phyloP scores from a whole-genome alignment of 2,888 invertebrate species.

The Halocaridina rubra region DNA sequence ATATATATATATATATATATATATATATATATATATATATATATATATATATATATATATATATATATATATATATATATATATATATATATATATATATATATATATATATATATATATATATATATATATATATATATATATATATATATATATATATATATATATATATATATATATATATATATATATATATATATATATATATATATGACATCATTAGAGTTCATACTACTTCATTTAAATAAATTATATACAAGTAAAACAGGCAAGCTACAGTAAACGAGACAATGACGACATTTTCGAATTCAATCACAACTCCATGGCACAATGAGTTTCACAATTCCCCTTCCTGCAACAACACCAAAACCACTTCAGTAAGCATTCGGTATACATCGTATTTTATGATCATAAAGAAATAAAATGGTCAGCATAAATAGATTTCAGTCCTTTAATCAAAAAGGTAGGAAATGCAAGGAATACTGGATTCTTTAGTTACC shows the following conservation, averaged over 20 bases:
- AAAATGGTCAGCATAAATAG: too few species aligned
- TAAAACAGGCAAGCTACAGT: neutral
- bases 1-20: constrained; percentile 23
- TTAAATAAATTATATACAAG: neutral
- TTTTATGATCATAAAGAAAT: too few species aligned
- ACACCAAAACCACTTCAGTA: too few species aligned
- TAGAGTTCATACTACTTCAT: neutral
- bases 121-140: constrained; percentile 19
- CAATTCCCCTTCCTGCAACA: too few species aligned
- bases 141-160: constrained; percentile 1
- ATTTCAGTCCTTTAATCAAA: too few species aligned
- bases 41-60: constrained; percentile 15
- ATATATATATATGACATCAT: constrained; percentile 19
- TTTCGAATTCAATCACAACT: neutral
- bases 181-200: neutral
- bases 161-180: neutral
- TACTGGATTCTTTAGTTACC: too few species aligned
- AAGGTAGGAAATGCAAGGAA: too few species aligned
- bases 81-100: constrained; percentile 15
- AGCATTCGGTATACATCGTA: too few species aligned
- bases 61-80: constrained; percentile 19
- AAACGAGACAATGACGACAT: neutral
- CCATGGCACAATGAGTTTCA: neutral
- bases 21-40: neutral
- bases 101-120: constrained; percentile 16